Evolutionary conservation across 1,140 invertebrate species (phyloP), one percentile per base, ranked within the genome.

Genomic region (Panagrolaimus sp.): DNA sequence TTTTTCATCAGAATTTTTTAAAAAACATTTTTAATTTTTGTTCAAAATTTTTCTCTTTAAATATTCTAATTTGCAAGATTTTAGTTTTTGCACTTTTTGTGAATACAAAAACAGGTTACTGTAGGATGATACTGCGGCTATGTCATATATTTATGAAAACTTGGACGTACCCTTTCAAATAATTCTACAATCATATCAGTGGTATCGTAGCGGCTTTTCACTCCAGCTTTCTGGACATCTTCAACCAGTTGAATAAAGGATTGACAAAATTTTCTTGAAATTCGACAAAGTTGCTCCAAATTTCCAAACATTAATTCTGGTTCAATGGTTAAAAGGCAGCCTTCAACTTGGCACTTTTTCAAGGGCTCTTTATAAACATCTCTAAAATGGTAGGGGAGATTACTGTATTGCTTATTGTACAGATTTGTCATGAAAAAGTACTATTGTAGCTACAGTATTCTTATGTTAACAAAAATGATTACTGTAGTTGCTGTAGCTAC

Each of bases 321-420:
- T 77, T 89, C 89, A 9, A 88, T 88, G 78, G 87, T 88, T 87
- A 89, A 88, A 0, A 88, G 84, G 79, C 86, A 88, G 9, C 89
- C 89, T 81, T 90, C 89, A 2, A 89, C 89, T 82, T 89, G 89
- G 66, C 88, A 87, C 74, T 88, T 88, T 82, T 90, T 90, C 69
- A 89, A 77, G 0, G 89, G 89, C 75, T 89, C 89, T 87, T 90
- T 88, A 78, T 89, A 90, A 43, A 89, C 88, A 87, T 89, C 76
- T 63, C 83, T 84, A 67, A 64, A 63, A 58, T 52, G 48, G 69
- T 12, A n/a, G 55, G 70, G 48, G 8, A 43, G 71, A 65, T 46
- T 62, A n/a, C n/a, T n/a, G n/a, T n/a, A n/a, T n/a, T n/a, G n/a
- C n/a, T n/a, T n/a, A n/a, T n/a, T n/a, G n/a, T n/a, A n/a, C n/a